Evolutionary conservation across 1,140 invertebrate species (phyloP).

Genomic region (Uloborus diversus): DNA sequence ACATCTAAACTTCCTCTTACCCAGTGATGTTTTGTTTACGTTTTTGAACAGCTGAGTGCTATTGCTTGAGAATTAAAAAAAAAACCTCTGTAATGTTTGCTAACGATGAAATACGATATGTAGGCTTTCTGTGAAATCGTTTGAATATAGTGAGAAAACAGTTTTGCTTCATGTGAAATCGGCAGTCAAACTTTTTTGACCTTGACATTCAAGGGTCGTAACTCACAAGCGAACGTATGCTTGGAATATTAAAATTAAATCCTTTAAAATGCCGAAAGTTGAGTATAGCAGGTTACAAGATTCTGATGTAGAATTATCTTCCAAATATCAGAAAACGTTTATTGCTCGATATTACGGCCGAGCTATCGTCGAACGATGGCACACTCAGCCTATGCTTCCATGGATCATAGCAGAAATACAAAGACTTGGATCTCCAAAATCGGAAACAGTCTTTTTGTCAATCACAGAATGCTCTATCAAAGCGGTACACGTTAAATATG

Average conservation of each 20-base stretch:
- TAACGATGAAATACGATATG: no score
- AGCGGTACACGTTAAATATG: slow-evolving; percentile 42
- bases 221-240: not conserved
- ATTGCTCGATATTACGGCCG: slow-evolving; percentile 49
- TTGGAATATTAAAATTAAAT: not conserved
- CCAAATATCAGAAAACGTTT: slow-evolving; percentile 51
- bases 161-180: no score
- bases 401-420: slow-evolving; percentile 52
- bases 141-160: no score
- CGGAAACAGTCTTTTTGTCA: slow-evolving; percentile 44
- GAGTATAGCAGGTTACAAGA: slow-evolving; percentile 43
- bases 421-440: slow-evolving; percentile 49
- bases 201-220: slow-evolving; percentile 49
- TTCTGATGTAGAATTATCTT: slow-evolving; percentile 39
- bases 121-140: no score
- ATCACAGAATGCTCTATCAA: slow-evolving; percentile 47
- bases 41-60: no score
- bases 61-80: no score
- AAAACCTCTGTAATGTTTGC: no score
- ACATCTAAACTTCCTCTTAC: no score
- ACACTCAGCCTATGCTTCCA: slow-evolving; percentile 52
- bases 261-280: slow-evolving; percentile 26
- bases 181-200: slow-evolving; percentile 32
- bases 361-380: slow-evolving; percentile 53
- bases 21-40: no score